phyloP scores from a whole-genome alignment of 2,888 invertebrate species.

The Andrena trimmerana region DNA sequence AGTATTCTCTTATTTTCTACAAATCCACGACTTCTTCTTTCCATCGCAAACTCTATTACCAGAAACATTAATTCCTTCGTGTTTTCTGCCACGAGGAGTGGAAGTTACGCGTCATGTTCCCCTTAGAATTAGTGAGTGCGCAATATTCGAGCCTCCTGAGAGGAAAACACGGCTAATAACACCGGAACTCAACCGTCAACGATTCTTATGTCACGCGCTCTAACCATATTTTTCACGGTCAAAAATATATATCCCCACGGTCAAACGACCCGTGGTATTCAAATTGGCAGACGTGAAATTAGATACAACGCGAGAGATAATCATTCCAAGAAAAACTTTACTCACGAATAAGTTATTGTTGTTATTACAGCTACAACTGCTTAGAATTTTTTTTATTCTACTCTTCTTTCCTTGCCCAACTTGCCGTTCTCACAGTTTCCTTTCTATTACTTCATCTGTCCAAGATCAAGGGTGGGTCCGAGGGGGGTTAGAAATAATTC shows the following conservation, averaged over 20 bases:
- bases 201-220: background rate
- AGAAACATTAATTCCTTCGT: background rate
- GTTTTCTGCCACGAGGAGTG: background rate
- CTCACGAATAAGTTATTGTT: background rate
- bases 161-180: background rate
- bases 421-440: no score
- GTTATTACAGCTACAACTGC: no score
- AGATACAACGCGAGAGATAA: background rate
- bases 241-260: background rate
- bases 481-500: no score
- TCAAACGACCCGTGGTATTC: background rate
- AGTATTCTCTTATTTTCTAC: no score
- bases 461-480: no score
- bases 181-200: background rate
- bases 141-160: background rate
- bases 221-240: no score
- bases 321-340: background rate
- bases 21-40: background rate
- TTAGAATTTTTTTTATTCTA: no score
- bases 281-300: background rate
- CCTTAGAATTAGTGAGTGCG: background rate
- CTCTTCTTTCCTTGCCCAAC: no score
- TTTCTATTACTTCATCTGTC: no score
- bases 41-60: background rate
- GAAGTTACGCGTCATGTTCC: background rate